phyloP scores from a whole-genome alignment of 1,140 invertebrate species.

The Drosophila jambulina region DNA sequence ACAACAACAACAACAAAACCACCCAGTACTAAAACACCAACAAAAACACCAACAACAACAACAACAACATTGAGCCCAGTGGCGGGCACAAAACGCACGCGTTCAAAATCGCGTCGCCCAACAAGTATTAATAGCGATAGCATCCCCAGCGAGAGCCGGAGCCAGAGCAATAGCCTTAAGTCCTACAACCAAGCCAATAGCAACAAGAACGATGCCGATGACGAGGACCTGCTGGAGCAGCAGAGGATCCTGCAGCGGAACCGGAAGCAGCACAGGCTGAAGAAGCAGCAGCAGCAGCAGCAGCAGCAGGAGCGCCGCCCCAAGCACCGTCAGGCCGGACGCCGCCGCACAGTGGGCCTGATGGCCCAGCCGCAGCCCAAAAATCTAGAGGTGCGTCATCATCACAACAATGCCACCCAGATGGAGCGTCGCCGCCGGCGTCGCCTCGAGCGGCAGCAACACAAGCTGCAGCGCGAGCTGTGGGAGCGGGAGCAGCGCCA shows the following conservation, averaged over 20 bases:
- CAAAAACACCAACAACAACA: conserved; percentile 49
- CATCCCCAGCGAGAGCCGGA: conserved; percentile 31
- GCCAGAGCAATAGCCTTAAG: conserved; percentile 65
- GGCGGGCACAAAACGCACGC: conserved; percentile 54
- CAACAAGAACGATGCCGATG: conserved; percentile 39
- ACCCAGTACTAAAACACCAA: conserved; percentile 47
- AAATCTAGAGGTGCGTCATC: conserved; percentile 70
- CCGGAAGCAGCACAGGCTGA: conserved; percentile 15
- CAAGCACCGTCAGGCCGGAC: conserved; percentile 7
- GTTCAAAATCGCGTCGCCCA: conserved; percentile 47
- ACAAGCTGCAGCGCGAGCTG: conserved; percentile 42
- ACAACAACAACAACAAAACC: conserved; percentile 34
- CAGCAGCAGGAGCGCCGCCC: conserved; percentile 6
- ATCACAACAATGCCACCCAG: conserved; percentile 73
- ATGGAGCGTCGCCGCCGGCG: conserved; percentile 54
- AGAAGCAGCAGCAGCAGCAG: conserved; percentile 20
- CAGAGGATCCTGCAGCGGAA: conserved; percentile 41
- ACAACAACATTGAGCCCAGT: conserved; percentile 51
- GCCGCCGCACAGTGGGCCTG: conserved; percentile 33
- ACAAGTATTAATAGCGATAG: conserved; percentile 83
- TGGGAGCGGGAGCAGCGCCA: conserved; percentile 30
- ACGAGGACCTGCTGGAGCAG: conserved; percentile 45
- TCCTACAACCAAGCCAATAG: conserved; percentile 56
- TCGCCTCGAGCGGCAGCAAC: conserved; percentile 54
- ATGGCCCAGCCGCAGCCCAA: conserved; percentile 70